Percentiles rank a stretch among this genome's conserved stretches.
Conservation (phyloP, 2,797 vertebrate genomes). For the Acanthurus lineatus region DNA sequence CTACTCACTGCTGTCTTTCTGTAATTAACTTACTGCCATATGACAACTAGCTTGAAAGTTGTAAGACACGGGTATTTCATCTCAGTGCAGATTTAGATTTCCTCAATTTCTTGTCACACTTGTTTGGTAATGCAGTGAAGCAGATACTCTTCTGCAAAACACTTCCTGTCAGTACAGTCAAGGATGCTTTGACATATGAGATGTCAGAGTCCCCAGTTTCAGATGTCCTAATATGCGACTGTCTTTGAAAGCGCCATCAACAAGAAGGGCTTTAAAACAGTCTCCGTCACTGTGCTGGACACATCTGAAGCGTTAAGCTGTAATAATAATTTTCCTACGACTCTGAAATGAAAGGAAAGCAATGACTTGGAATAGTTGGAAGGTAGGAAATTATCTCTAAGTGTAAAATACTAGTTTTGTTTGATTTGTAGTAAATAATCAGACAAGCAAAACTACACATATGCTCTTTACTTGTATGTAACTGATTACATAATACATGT, state of each 20-base stretch:
- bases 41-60: not conserved
- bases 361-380: conserved; percentile 1
- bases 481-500: not conserved
- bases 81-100: not conserved
- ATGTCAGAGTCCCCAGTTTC: not conserved
- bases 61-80: not conserved
- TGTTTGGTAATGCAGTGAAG: not conserved
- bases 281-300: not conserved
- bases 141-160: not conserved
- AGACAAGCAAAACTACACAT: not conserved
- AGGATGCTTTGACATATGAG: not conserved
- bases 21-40: not conserved
- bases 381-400: not conserved
- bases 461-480: not conserved
- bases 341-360: not conserved
- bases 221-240: conserved; percentile 4
- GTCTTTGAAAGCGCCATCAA: not conserved
- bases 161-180: not conserved
- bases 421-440: not conserved
- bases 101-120: not conserved
- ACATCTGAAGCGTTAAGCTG: not conserved
- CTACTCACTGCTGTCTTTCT: not conserved
- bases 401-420: not conserved
- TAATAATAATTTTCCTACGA: not conserved
- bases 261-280: conserved; percentile 2